Evolutionary conservation across 2,113 vertebrate species (phyloP), one percentile per base, ranked within the genome.

Genomic region (Festucalex cinctus): DNA sequence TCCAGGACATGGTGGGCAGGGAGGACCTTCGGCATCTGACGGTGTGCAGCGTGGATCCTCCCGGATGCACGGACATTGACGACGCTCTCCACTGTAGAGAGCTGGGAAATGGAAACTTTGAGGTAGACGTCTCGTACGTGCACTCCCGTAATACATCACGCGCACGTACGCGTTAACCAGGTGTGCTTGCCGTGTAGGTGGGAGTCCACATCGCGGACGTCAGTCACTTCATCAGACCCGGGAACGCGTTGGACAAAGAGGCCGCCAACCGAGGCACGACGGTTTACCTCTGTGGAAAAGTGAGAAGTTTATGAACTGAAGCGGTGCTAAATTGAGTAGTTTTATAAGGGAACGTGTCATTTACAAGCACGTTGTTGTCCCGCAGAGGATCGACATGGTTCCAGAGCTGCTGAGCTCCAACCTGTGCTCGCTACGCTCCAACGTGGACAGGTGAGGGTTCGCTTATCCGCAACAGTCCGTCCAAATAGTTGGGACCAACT

Each of bases 141-240:
- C 2, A 44, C 46, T 54, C 32, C 60, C 26, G n/a, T 28, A 26
- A 41, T 63, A 32, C 28, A 32, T 2, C 7, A n/a, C 5, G 0
- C 0, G 5, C 43, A 59, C 10, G 59, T 17, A 26, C 24, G 53
- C 2, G 1, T 20, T 4, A 2, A 37, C 19, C 2, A 41, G 6
- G 1, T 71, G 48, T 43, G 35, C 46, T 44, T 65, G 26, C 57
- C 71, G 51, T n/a, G n/a, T 60, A 98, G 97, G 94, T 98, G 9
- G 97, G 97, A 19, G 97, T 99, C 44, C 97, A 98, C 77, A 98
- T 99, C 70, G 97, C 97, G 66, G 97, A 99, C 37, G 97, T 98
- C 75, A 98, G 95, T 74, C 95, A 98, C 86, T 99, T 99, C 78
- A 98, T 99, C 86, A 93, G 95, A 57, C 95, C 96, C 56, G 94